phyloP scores from a whole-genome alignment of 2,888 invertebrate genomes.

The Pardosa pseudoannulata region DNA sequence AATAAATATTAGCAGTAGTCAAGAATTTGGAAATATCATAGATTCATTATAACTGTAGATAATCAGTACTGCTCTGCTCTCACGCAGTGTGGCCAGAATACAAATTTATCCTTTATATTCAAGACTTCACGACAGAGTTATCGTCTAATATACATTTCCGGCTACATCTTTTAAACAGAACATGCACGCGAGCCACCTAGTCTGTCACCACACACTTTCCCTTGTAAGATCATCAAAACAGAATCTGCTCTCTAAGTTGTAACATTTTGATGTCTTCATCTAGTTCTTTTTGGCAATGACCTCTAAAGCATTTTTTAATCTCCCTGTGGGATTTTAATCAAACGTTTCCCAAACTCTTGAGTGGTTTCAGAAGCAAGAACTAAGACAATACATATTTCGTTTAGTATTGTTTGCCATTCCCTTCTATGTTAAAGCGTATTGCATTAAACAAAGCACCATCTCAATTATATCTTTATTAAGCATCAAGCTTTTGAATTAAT shows the following conservation, averaged over 20 bases:
- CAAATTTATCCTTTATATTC: background rate
- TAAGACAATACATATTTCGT: background rate
- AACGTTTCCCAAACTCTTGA: background rate
- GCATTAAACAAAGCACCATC: background rate
- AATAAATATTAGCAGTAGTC: too few species aligned
- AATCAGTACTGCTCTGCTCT: conserved; percentile 18
- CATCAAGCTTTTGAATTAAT: background rate
- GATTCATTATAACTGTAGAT: conserved; percentile 13
- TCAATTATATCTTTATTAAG: background rate
- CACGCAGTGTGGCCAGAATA: background rate
- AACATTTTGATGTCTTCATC: too few species aligned
- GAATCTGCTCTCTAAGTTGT: too few species aligned
- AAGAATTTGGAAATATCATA: too few species aligned
- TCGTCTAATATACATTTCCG: background rate
- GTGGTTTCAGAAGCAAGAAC: background rate
- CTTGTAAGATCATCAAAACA: too few species aligned
- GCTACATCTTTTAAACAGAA: background rate
- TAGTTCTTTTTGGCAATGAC: background rate
- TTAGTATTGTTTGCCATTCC: conserved; percentile 1
- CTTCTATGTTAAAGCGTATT: background rate
- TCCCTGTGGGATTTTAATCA: too few species aligned
- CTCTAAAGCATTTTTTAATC: background rate
- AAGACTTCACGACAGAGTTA: conserved; percentile 1
- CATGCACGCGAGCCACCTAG: background rate
- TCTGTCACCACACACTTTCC: too few species aligned